phyloP scores from a whole-genome alignment of 2,797 vertebrate species.

The Apogon hyalosoma region DNA sequence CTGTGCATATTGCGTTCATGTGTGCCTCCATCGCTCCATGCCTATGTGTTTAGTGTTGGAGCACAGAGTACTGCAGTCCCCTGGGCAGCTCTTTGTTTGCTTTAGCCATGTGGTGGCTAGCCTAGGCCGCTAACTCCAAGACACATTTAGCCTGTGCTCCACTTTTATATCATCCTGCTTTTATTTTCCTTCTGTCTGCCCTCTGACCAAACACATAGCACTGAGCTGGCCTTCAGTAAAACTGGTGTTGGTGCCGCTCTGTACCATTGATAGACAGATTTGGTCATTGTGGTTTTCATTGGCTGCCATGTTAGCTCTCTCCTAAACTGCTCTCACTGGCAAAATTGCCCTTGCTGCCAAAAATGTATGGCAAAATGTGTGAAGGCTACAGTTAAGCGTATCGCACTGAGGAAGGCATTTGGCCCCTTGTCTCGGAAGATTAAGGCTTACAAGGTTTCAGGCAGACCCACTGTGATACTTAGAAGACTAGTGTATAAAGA shows the following conservation, averaged over 20 bases:
- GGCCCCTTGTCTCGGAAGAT: slow-evolving; percentile 41
- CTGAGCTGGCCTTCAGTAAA: slow-evolving; percentile 62
- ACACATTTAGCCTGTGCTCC: slow-evolving; percentile 83
- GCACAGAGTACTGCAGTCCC: slow-evolving; percentile 71
- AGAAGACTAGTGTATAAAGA: slow-evolving; percentile 36
- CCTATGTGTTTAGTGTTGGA: slow-evolving; percentile 72
- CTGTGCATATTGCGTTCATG: slow-evolving; percentile 6
- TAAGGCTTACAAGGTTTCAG: slow-evolving; percentile 46
- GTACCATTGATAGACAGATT: slow-evolving; percentile 73
- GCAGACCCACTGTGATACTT: slow-evolving; percentile 37
- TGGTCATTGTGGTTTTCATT: slow-evolving; percentile 74
- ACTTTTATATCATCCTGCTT: slow-evolving; percentile 84
- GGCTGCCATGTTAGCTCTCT: slow-evolving; percentile 66
- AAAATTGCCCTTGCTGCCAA: slow-evolving; percentile 44
- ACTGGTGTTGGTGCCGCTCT: slow-evolving; percentile 62
- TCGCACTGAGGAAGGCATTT: slow-evolving; percentile 22
- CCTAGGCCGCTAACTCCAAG: slow-evolving; percentile 81
- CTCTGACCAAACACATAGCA: slow-evolving; percentile 60
- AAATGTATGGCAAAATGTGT: slow-evolving; percentile 48
- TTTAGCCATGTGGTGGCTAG: slow-evolving; percentile 83
- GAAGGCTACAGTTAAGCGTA: slow-evolving; percentile 26
- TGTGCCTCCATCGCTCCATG: slow-evolving; percentile 29
- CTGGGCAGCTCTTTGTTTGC: slow-evolving; percentile 85
- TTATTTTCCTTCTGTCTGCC: slow-evolving; percentile 84
- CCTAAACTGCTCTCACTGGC: slow-evolving; percentile 41